phyloP scores from a whole-genome alignment of 2,888 invertebrate species.

The Neoaliturus tenellus region DNA sequence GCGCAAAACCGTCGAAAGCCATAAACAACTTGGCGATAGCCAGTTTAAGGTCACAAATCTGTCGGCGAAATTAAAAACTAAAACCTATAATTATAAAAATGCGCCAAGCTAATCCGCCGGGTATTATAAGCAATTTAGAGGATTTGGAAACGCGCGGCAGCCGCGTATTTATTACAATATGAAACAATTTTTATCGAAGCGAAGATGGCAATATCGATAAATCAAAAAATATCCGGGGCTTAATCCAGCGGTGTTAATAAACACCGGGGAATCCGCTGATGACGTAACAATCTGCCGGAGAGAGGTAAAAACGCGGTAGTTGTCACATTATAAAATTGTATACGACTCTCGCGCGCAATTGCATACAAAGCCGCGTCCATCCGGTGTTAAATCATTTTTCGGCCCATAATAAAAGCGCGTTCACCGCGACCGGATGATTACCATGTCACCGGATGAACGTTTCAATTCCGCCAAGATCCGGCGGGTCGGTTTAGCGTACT shows the following conservation, averaged over 20 bases:
- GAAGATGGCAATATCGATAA: constrained; percentile 49
- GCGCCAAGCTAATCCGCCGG: constrained; percentile 24
- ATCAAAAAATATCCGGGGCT: constrained; percentile 31
- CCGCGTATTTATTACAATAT: constrained; percentile 44
- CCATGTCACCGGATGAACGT: constrained; percentile 25
- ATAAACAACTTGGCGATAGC: constrained; percentile 36
- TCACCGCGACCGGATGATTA: constrained; percentile 17
- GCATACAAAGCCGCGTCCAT: constrained; percentile 23
- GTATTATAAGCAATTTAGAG: constrained; percentile 50
- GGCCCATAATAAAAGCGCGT: constrained; percentile 26
- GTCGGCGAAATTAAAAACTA: constrained; percentile 49
- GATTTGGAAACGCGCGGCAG: constrained; percentile 25
- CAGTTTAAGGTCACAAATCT: constrained; percentile 29
- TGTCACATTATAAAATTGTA: constrained; percentile 49
- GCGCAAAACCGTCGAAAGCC: neutral
- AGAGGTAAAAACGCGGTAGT: constrained; percentile 33
- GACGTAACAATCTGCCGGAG: constrained; percentile 47
- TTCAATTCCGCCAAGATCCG: constrained; percentile 28
- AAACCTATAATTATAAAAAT: constrained; percentile 52
- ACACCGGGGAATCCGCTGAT: constrained; percentile 46
- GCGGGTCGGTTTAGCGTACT: neutral
- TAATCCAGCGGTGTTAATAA: constrained; percentile 42
- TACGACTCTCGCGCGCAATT: constrained; percentile 29
- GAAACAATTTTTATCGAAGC: constrained; percentile 39
- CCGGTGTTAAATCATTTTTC: constrained; percentile 41